A percentile compares a stretch with the other conserved stretches of the same genome.
Conservation (phyloP, 2,888 invertebrate genomes). For the Amiota mariae region DNA sequence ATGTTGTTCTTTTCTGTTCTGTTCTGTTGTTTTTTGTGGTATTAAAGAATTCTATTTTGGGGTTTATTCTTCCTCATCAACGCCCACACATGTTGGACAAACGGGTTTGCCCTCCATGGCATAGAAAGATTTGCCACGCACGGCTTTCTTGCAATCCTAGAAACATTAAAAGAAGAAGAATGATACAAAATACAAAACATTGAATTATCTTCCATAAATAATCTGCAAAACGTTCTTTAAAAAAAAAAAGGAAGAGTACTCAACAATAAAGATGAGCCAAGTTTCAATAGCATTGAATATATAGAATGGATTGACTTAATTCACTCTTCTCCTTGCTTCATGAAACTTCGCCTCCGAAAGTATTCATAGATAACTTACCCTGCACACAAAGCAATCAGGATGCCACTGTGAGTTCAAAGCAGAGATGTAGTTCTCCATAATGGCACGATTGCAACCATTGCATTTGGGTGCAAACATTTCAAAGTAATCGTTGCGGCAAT, state of each 20-base stretch:
- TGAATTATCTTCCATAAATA: background rate
- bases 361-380: slow-evolving; percentile 80
- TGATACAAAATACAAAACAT: slow-evolving; percentile 33
- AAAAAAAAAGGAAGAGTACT: slow-evolving; percentile 52
- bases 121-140: slow-evolving; percentile 96
- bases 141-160: slow-evolving; percentile 95
- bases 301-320: no score
- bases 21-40: slow-evolving; percentile 26
- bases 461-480: slow-evolving; percentile 99
- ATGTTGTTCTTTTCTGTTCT: slow-evolving; percentile 22
- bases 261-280: slow-evolving; percentile 8
- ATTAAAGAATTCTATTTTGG: slow-evolving; percentile 46
- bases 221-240: background rate
- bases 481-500: slow-evolving; percentile 96
- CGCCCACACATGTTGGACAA: slow-evolving; percentile 93
- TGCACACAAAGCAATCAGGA: slow-evolving; percentile 98
- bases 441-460: slow-evolving; percentile 94
- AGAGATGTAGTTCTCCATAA: slow-evolving; percentile 98
- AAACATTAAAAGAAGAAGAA: slow-evolving; percentile 49
- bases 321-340: background rate
- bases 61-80: slow-evolving; percentile 84
- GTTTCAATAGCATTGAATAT: background rate
- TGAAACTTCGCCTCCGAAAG: background rate
- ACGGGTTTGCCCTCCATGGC: slow-evolving; percentile 97
- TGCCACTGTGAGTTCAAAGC: slow-evolving; percentile 99